Conservation (phyloP, 2,888 invertebrate genomes). For the Tigriopus californicus region DNA sequence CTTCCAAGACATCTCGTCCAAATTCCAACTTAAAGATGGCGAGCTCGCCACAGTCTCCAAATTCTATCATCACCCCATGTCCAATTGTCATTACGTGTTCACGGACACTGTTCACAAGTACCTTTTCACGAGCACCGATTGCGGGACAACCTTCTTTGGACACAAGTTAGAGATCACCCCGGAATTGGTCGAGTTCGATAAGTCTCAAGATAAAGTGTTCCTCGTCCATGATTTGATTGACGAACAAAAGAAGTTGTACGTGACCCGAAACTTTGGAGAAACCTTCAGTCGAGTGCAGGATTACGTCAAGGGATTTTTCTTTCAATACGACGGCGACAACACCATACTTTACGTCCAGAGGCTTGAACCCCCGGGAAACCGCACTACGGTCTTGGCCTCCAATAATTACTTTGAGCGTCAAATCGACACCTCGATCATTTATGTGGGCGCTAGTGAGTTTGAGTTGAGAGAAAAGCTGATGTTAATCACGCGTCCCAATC, state of each 20-base stretch:
- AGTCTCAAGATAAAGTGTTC: conserved; percentile 45
- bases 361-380: background rate
- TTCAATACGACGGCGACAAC: background rate
- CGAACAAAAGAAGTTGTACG: conserved; percentile 34
- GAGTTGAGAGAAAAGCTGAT: conserved; percentile 61
- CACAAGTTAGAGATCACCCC: conserved; percentile 51
- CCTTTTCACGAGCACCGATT: conserved; percentile 53
- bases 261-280: conserved; percentile 4
- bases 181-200: conserved; percentile 54
- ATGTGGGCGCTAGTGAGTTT: conserved; percentile 55
- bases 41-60: conserved; percentile 54
- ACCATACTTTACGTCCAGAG: background rate
- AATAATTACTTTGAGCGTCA: conserved; percentile 12
- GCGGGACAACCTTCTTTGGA: conserved; percentile 44
- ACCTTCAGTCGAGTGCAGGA: conserved; percentile 10
- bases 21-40: conserved; percentile 38
- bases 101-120: conserved; percentile 55
- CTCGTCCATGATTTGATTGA: conserved; percentile 55
- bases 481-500: conserved; percentile 42
- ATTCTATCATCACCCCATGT: conserved; percentile 64
- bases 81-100: conserved; percentile 63
- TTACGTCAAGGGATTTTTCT: conserved; percentile 4
- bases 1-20: conserved; percentile 51
- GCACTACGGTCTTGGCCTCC: conserved; percentile 20
- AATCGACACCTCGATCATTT: conserved; percentile 31